phyloP scores from a whole-genome alignment of 2,797 vertebrate species.

The Uromys caudimaculatus region DNA sequence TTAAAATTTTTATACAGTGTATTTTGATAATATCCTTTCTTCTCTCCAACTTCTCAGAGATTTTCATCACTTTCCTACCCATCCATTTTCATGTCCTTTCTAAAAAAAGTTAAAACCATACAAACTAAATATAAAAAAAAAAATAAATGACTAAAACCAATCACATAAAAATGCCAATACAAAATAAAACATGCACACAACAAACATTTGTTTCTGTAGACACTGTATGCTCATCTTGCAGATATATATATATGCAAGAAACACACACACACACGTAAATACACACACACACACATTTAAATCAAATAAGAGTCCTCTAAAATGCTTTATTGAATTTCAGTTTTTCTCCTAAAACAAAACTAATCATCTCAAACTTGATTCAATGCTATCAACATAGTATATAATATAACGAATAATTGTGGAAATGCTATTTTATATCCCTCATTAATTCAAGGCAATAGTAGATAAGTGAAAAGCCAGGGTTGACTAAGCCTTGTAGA shows the following conservation, averaged over 20 bases:
- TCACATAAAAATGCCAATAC: background rate
- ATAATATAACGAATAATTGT: constrained; percentile 61
- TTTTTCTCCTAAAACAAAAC: constrained; percentile 54
- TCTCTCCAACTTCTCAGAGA: background rate
- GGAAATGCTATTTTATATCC: constrained; percentile 58
- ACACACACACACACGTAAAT: background rate
- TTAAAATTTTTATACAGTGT: background rate
- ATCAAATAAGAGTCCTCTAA: background rate
- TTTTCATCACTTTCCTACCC: background rate
- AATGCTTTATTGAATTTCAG: constrained; percentile 4
- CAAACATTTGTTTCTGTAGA: background rate
- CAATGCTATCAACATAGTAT: constrained; percentile 28
- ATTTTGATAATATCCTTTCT: background rate
- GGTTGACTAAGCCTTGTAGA: constrained; percentile 46
- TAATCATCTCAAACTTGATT: constrained; percentile 37
- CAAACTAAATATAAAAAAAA: background rate
- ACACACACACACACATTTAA: too few species aligned
- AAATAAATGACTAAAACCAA: background rate
- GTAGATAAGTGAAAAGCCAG: constrained; percentile 63
- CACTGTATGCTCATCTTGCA: background rate
- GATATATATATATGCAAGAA: background rate
- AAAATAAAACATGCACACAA: background rate
- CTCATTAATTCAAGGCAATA: constrained; percentile 61
- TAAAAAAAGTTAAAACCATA: background rate
- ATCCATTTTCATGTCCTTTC: background rate